Conservation (phyloP, 1,140 invertebrate genomes). For the Zophobas atratus region DNA sequence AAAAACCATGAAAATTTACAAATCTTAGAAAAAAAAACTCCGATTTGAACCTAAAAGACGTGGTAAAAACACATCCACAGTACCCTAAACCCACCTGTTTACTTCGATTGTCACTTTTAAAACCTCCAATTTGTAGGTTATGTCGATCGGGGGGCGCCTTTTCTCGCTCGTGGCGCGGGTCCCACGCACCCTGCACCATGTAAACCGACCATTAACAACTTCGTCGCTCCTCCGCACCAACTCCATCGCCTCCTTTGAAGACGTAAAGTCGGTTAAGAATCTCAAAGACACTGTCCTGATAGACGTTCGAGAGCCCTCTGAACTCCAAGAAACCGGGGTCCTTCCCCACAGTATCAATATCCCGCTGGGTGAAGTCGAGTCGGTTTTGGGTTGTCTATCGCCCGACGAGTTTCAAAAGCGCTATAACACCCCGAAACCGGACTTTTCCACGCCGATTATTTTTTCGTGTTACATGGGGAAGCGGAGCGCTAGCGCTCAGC, state of each 20-base stretch:
- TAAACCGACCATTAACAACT: not conserved
- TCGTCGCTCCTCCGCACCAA: not conserved
- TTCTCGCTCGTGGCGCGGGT: too few relatives aligned
- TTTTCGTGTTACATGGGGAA: constrained; percentile 68
- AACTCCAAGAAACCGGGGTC: constrained; percentile 76
- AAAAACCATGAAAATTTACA: too few relatives aligned
- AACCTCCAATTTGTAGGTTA: too few relatives aligned
- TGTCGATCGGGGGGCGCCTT: too few relatives aligned
- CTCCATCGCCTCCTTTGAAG: constrained; percentile 51
- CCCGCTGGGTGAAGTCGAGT: constrained; percentile 67
- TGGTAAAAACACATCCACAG: too few relatives aligned
- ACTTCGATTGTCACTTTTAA: too few relatives aligned
- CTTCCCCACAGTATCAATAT: constrained; percentile 81
- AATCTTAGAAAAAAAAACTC: too few relatives aligned
- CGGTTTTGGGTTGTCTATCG: constrained; percentile 61
- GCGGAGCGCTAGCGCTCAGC: constrained; percentile 67
- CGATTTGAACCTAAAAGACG: too few relatives aligned
- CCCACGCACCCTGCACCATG: too few relatives aligned
- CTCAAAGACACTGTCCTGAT: constrained; percentile 70
- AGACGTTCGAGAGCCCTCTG: constrained; percentile 78
- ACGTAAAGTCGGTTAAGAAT: constrained; percentile 65
- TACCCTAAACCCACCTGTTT: too few relatives aligned
- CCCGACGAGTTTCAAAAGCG: constrained; percentile 66
- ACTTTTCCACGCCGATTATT: constrained; percentile 66
- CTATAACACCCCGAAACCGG: constrained; percentile 67